A percentile compares a stretch with the other conserved stretches of the same genome.
Conservation (phyloP, 2,888 invertebrate species). For the Morinoia aosen region DNA sequence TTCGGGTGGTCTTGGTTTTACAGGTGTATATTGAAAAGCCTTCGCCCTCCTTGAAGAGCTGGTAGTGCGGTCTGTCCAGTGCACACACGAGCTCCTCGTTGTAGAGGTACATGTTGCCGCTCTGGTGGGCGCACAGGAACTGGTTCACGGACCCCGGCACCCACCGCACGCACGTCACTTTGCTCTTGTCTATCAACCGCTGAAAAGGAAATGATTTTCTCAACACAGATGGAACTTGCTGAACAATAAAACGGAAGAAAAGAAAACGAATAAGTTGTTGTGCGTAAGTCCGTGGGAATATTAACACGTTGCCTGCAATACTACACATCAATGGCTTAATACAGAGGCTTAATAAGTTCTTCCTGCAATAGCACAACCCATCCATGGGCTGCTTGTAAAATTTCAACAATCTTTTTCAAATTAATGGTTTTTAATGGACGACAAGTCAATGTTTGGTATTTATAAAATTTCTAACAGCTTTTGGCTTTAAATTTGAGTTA, state of each 20-base stretch:
- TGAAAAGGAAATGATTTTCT: constrained; percentile 73
- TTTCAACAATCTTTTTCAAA: too few species aligned
- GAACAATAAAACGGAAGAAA: constrained; percentile 12
- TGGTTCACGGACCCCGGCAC: constrained; percentile 94
- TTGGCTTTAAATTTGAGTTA: too few species aligned
- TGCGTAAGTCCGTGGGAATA: not conserved
- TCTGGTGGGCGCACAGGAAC: constrained; percentile 94
- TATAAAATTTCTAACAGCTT: too few species aligned
- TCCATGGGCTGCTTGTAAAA: too few species aligned
- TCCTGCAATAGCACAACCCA: too few species aligned
- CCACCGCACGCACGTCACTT: constrained; percentile 98
- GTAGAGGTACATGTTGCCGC: constrained; percentile 97
- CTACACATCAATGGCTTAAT: too few species aligned
- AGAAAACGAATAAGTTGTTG: constrained; percentile 30
- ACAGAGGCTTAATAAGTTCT: too few species aligned
- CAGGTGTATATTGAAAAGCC: constrained; percentile 95
- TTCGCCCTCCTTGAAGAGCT: constrained; percentile 94
- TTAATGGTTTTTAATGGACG: too few species aligned
- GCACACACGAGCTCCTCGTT: constrained; percentile 95
- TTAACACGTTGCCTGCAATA: too few species aligned
- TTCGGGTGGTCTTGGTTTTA: constrained; percentile 94
- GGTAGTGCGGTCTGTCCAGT: constrained; percentile 92
- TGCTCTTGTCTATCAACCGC: constrained; percentile 92
- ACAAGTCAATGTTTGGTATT: too few species aligned
- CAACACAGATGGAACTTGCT: not conserved